Conservation (phyloP, 2,113 vertebrate species). For the Oxyruncus cristatus region DNA sequence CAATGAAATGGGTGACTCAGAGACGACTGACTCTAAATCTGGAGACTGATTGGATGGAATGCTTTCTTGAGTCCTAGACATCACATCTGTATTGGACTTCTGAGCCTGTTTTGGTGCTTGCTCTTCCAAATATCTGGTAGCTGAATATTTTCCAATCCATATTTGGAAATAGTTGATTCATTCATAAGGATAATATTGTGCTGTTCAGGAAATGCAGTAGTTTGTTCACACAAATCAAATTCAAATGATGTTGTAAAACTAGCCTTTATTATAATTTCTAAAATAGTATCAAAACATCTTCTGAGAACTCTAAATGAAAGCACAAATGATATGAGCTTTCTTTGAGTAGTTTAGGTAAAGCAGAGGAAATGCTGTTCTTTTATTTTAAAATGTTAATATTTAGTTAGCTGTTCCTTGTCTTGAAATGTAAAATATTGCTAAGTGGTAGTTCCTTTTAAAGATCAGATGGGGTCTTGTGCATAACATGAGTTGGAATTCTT, state of each 20-base stretch:
- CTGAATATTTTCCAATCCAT: slow-evolving; percentile 64
- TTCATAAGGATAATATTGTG: slow-evolving; percentile 42
- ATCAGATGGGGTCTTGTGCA: not conserved
- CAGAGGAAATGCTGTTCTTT: not conserved
- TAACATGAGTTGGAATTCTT: slow-evolving; percentile 18
- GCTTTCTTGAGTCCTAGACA: slow-evolving; percentile 43
- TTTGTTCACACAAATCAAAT: not conserved
- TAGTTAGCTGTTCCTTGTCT: not conserved
- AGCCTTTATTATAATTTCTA: not conserved
- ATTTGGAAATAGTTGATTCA: slow-evolving; percentile 63
- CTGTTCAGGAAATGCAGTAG: slow-evolving; percentile 40
- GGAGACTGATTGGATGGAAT: slow-evolving; percentile 27
- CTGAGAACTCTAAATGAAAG: not conserved
- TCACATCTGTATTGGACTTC: slow-evolving; percentile 42
- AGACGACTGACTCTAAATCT: slow-evolving; percentile 11
- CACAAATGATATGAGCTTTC: not conserved
- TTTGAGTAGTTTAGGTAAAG: not conserved
- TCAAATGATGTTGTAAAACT: not conserved
- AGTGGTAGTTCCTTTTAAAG: slow-evolving; percentile 2
- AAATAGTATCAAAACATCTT: not conserved
- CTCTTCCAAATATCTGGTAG: slow-evolving; percentile 53
- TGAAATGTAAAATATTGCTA: slow-evolving; percentile 20
- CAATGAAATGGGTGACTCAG: slow-evolving; percentile 57
- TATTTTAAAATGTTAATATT: slow-evolving; percentile 2
- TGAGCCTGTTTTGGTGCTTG: slow-evolving; percentile 46